phyloP scores from a whole-genome alignment of 2,888 invertebrate genomes.

The Drosophila eohydei region DNA sequence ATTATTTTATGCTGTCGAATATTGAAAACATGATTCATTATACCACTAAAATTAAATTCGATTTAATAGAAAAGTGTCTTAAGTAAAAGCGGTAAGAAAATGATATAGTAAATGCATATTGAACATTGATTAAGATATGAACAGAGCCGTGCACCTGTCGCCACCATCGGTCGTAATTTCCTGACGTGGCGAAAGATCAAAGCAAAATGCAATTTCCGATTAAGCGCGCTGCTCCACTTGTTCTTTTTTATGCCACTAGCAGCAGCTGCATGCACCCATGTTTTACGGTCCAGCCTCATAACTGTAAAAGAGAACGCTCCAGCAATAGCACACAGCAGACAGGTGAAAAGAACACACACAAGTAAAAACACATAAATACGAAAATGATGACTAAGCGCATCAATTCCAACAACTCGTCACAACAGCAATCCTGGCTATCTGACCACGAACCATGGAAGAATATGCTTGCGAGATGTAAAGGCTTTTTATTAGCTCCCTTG shows the following conservation, averaged over 20 bases:
- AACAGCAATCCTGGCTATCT: conserved; percentile 13
- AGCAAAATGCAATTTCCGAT: conserved; percentile 77
- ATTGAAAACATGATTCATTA: neutral
- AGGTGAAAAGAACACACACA: conserved; percentile 14
- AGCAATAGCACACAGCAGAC: neutral
- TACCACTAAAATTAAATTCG: neutral
- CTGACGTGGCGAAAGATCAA: conserved; percentile 62
- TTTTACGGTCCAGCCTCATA: conserved; percentile 52
- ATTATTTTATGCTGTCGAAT: neutral
- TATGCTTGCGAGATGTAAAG: conserved; percentile 4
- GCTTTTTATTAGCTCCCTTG: neutral
- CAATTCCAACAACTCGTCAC: conserved; percentile 36
- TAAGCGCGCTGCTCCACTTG: conserved; percentile 28
- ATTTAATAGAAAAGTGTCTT: neutral
- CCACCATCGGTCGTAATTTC: conserved; percentile 66
- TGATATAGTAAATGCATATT: conserved; percentile 31
- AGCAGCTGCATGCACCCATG: conserved; percentile 53
- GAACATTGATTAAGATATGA: conserved; percentile 44
- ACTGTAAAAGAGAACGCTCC: conserved; percentile 28
- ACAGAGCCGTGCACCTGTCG: conserved; percentile 6
- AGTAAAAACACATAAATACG: conserved; percentile 3
- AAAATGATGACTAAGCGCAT: conserved; percentile 47
- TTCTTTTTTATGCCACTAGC: conserved; percentile 28
- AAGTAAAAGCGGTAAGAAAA: conserved; percentile 26
- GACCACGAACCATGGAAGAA: conserved; percentile 34